These are phyloP conservation scores for Anoncus sp. DNA, from an alignment of 2,888 invertebrate genomes.

Conservation along the genomic window DNA sequence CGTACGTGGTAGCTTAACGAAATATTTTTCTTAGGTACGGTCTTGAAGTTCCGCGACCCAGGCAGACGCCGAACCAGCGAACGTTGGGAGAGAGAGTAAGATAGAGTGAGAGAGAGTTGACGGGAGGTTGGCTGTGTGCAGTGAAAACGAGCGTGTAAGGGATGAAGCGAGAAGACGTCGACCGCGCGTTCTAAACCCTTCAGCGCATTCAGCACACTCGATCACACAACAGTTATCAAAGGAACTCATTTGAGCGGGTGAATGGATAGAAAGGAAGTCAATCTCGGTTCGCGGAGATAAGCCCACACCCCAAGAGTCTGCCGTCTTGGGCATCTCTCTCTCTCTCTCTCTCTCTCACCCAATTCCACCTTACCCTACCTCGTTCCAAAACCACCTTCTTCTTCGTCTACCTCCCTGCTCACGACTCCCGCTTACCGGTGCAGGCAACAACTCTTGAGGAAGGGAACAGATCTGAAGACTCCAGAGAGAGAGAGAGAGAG, in stretches of 20 bases:
- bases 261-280: conserved; percentile 73
- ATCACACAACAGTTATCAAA: conserved; percentile 83
- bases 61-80: conserved; percentile 24
- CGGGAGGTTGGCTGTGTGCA: conserved; percentile 37
- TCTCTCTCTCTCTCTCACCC: conserved; percentile 43
- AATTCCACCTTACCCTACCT: conserved; percentile 33
- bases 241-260: conserved; percentile 76
- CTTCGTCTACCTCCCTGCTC: conserved; percentile 40
- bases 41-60: conserved; percentile 21
- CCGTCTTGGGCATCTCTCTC: too few species aligned
- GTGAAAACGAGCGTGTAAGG: conserved; percentile 52
- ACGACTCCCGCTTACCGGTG: conserved; percentile 59
- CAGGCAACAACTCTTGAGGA: conserved; percentile 48
- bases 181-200: conserved; percentile 78
- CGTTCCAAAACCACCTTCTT: conserved; percentile 11
- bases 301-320: conserved; percentile 82
- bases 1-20: conserved; percentile 57
- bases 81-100: conserved; percentile 11
- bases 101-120: conserved; percentile 8
- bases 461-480: conserved; percentile 27
- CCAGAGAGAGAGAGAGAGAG: neutral
- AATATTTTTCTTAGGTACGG: conserved; percentile 54
- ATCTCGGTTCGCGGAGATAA: conserved; percentile 82
- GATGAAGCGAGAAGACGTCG: conserved; percentile 57
- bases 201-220: conserved; percentile 82